These are phyloP conservation scores for Leptonema lineaticorne DNA, from an alignment of 1,140 invertebrate genomes.

Conservation along the genomic window DNA sequence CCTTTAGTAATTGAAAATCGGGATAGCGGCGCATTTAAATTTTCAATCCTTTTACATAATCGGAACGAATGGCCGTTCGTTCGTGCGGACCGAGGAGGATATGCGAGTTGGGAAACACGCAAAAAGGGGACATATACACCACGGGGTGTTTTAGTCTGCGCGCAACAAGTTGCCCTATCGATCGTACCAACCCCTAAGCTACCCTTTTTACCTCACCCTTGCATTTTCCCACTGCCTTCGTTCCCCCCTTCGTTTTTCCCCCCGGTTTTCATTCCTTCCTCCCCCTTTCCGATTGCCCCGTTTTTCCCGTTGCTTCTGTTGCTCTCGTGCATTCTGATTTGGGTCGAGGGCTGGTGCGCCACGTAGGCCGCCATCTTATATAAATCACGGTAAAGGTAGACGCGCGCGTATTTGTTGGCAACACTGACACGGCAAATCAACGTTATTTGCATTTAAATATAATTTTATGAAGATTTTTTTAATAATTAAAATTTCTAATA, in stretches of 20 bases:
- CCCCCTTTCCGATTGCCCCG: not conserved
- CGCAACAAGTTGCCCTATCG: conserved; percentile 28
- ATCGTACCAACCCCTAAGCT: conserved; percentile 1
- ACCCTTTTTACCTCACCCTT: too few relatives aligned
- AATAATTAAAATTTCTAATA: too few relatives aligned
- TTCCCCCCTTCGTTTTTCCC: too few relatives aligned
- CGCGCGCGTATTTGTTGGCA: conserved; percentile 14
- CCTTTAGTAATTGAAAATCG: conserved; percentile 22
- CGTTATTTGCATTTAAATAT: not conserved
- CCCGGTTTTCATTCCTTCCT: too few relatives aligned
- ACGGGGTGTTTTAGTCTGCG: conserved; percentile 13
- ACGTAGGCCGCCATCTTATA: conserved; percentile 21
- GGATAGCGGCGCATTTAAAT: conserved; percentile 26
- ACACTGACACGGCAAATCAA: not conserved
- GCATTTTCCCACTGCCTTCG: too few relatives aligned
- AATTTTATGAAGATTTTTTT: too few relatives aligned
- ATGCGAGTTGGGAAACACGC: not conserved
- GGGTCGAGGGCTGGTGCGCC: not conserved
- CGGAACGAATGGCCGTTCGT: conserved; percentile 3
- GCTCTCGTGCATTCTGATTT: conserved; percentile 7
- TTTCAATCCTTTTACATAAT: conserved; percentile 26
- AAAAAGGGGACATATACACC: not conserved
- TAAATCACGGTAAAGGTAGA: conserved; percentile 23
- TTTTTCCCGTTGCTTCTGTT: conserved; percentile 3
- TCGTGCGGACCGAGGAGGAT: not conserved